Evolutionary conservation across 2,797 vertebrate genomes (phyloP), one percentile per base, ranked within the genome.

Genomic region (Choloepus didactylus): DNA sequence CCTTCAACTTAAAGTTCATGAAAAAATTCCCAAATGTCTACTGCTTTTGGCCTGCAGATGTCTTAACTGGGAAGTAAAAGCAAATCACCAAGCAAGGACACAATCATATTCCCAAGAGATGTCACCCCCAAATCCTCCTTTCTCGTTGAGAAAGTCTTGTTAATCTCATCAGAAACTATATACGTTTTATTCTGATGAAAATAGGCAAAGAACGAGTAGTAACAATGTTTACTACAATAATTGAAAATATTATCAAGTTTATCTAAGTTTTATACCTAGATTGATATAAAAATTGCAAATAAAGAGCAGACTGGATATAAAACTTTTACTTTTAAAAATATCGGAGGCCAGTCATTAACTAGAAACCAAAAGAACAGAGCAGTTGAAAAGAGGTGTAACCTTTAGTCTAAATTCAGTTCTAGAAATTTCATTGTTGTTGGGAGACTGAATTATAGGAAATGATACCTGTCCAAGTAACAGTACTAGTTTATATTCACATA

Each of bases 21-120:
- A 92, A 59, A 95, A 75, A 84, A 73, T 87, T 82, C 46, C 79
- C 77, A 89, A 56, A 38, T 85, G 51, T 87, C 62, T 88, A 93
- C 54, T 94, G 51, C 11, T 93, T 92, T 85, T 62, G 67, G 77
- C 60, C 95, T 73, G 62, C 15, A 87, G 56, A 91, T 35, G 76
- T 96, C 94, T 91, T 62, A 81, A 93, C 15, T 79, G 70, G 67
- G 51, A 92, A 83, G 73, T 23, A 31, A 89, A 94, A 96, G 84
- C 69, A 96, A 96, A 94, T 81, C 46, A 56, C 59, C 46, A 82
- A 67, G 77, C 56, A 94, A 89, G 41, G 75, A 91, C 70, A 54
- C 67, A 75, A 79, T 85, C 66, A 87, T 25, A 91, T 84, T 91
- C 59, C 62, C 80, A 89, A 94, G 18, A 54, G 27, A 69, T 60